These are phyloP conservation scores for Progne subis DNA, from an alignment of 2,113 vertebrate genomes.

Conservation along the genomic window DNA sequence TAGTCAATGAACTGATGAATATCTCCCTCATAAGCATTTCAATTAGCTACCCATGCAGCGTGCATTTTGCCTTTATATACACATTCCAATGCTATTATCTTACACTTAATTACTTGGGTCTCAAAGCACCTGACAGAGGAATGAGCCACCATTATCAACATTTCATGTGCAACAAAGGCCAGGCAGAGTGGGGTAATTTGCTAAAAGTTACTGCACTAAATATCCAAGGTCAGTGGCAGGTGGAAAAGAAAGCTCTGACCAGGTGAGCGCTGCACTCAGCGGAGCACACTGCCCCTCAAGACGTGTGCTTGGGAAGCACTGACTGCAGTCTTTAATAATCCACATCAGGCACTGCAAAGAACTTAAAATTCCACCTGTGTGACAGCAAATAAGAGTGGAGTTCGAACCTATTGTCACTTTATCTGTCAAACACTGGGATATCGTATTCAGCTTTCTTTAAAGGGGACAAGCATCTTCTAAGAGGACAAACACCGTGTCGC, in stretches of 20 bases:
- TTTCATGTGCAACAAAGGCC: background rate
- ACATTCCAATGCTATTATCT: background rate
- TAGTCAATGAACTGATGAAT: constrained; percentile 44
- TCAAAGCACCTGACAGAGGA: constrained; percentile 7
- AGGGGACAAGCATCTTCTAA: background rate
- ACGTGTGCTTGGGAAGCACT: background rate
- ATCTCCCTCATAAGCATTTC: constrained; percentile 47
- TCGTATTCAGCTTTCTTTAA: background rate
- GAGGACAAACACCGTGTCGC: background rate
- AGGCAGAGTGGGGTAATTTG: background rate
- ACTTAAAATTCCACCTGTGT: background rate
- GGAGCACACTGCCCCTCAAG: background rate
- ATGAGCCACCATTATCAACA: constrained; percentile 7
- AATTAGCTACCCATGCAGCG: background rate
- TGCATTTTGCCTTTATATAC: background rate
- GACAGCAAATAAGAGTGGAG: background rate
- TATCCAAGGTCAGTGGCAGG: constrained; percentile 30
- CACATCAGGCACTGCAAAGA: background rate
- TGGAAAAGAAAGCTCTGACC: background rate
- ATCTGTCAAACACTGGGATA: background rate
- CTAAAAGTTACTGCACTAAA: background rate
- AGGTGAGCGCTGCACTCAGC: background rate
- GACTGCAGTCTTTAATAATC: background rate
- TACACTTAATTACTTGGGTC: constrained; percentile 35
- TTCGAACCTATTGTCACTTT: background rate